Evolutionary conservation across 2,888 invertebrate genomes (phyloP).

Genomic region (Meiosimyza decipiens): DNA sequence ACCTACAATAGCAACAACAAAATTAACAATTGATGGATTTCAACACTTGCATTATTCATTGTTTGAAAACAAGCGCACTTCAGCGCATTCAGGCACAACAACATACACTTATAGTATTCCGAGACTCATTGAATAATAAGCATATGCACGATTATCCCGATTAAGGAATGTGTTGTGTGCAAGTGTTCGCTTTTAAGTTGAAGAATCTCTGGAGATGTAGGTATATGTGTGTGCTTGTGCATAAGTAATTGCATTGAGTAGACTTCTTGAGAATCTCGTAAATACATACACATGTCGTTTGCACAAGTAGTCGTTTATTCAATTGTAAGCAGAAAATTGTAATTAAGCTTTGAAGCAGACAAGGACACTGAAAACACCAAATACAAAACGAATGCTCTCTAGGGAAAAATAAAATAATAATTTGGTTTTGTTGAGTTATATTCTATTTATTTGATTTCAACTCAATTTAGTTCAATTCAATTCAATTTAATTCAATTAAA

Average conservation of each 20-base stretch:
- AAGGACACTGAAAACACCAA: too few species aligned
- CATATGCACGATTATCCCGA: neutral
- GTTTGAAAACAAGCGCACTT: neutral
- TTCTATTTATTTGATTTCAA: too few species aligned
- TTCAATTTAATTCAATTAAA: too few species aligned
- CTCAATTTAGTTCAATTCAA: too few species aligned
- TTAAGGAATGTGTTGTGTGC: neutral
- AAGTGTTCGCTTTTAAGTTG: too few species aligned
- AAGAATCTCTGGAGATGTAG: neutral
- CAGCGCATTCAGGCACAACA: neutral
- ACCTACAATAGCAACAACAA: neutral
- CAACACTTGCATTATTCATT: constrained; percentile 14
- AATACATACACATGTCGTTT: too few species aligned
- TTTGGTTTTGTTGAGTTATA: too few species aligned
- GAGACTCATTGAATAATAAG: neutral
- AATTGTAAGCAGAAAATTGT: too few species aligned
- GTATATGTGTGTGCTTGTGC: neutral
- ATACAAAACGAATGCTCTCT: too few species aligned
- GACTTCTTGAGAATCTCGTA: neutral
- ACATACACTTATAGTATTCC: neutral
- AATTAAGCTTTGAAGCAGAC: too few species aligned
- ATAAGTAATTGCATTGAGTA: neutral
- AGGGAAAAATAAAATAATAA: too few species aligned
- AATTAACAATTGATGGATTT: constrained; percentile 11
- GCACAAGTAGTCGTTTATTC: too few species aligned